These are phyloP conservation scores for Cotesia glomerata DNA, from an alignment of 1,140 invertebrate genomes.

Conservation along the genomic window DNA sequence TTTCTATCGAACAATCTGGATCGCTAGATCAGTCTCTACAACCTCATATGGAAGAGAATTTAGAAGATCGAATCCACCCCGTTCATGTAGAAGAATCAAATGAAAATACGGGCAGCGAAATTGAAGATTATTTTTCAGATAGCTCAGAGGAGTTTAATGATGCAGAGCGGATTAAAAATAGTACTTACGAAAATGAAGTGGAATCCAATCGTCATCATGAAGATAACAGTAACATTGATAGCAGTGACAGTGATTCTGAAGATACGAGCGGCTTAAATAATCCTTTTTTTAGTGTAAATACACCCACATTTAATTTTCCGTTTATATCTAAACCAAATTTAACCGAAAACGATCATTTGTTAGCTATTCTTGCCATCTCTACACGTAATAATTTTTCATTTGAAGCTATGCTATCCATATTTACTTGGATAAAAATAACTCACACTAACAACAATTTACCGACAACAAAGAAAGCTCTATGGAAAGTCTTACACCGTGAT, in stretches of 20 bases:
- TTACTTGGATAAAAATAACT: background rate
- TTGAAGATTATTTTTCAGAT: background rate
- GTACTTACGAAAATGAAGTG: background rate
- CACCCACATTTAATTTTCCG: too few relatives aligned
- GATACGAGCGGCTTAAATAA: background rate
- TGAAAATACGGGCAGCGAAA: background rate
- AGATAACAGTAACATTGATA: background rate
- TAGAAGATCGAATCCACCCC: background rate
- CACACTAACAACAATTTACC: background rate
- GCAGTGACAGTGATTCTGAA: background rate
- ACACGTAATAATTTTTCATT: background rate
- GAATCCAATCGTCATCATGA: background rate
- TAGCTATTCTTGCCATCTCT: background rate
- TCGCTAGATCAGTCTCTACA: background rate
- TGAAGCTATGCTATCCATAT: background rate
- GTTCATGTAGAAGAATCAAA: background rate
- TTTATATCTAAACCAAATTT: background rate
- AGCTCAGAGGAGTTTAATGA: background rate
- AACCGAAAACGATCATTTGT: background rate
- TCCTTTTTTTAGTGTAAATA: background rate
- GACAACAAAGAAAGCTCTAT: slow-evolving; percentile 5
- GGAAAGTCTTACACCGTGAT: too few relatives aligned
- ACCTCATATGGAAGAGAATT: background rate
- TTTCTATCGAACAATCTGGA: too few relatives aligned
- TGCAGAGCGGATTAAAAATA: background rate